Evolutionary conservation across 2,888 invertebrate species (phyloP), one percentile per base, ranked within the genome.

Genomic region (Cactoblastis cactorum): DNA sequence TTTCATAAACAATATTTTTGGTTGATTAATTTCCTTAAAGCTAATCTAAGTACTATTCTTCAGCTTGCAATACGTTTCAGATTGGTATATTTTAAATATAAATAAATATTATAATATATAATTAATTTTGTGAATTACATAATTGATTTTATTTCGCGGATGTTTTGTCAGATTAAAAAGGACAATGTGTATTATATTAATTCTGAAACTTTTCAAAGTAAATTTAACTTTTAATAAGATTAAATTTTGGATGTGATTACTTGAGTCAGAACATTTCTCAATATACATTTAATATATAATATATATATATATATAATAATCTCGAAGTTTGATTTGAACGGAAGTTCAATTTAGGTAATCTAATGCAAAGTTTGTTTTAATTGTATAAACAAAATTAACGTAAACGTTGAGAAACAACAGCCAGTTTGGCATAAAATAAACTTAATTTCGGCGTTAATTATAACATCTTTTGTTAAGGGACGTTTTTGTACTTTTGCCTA

Each of bases 281-380:
- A 28, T 9, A 8, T 22, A 22, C 22, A 9, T 28, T 28, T 1
- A 11, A 17, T 5, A 37, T 6, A 37, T 17, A 15, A 17, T 17
- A 17, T 37, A 17, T 9, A n/a, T n/a, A n/a, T n/a, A n/a, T 9
- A 17, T 3, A 15, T 15, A 49, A 52, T 15, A 22, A 11, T 19
- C 6, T 4, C 35, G 9, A 47, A 37, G 14, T 37, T 37, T 15
- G 19, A 19, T 37, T 47, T 47, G 37, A 37, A 22, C 33, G 11
- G 33, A 14, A 47, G 35, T 35, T 47, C 17, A 35, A 47, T 37
- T 35, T 38, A 1, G 37, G 15, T 18, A 47, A 18, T 45, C 18
- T 33, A 45, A 33, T 45, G 2, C 28, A 6, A 45, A 45, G 18
- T 15, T 45, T 33, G 32, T 32, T 33, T 45, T 45, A 32, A 17